These are phyloP conservation scores for Ptiloglossa arizonensis DNA, from an alignment of 1,140 invertebrate genomes.

Conservation along the genomic window DNA sequence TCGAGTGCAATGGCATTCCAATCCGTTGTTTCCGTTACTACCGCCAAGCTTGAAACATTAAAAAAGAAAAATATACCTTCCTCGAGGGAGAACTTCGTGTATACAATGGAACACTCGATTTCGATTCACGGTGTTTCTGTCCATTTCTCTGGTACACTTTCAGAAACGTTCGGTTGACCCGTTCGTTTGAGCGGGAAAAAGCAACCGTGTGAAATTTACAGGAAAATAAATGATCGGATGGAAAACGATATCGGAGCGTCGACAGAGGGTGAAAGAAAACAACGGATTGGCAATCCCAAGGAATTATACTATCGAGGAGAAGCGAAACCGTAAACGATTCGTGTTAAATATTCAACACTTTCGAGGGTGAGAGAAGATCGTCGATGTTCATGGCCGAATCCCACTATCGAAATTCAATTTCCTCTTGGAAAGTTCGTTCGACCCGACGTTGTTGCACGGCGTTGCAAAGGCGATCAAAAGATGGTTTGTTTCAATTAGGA, in stretches of 20 bases:
- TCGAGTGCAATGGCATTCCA: too few species aligned
- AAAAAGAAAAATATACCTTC: too few species aligned
- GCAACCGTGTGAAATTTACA: slow-evolving; percentile 25
- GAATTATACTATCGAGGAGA: background rate
- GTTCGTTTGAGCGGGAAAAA: too few species aligned
- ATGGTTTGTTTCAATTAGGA: background rate
- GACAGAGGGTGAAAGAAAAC: background rate
- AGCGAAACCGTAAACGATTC: background rate
- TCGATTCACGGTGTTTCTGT: too few species aligned
- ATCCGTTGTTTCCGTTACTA: too few species aligned
- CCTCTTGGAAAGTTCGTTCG: background rate
- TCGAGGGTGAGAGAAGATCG: background rate
- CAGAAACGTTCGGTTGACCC: too few species aligned
- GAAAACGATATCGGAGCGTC: background rate
- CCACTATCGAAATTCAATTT: slow-evolving; percentile 12
- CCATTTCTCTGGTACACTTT: too few species aligned
- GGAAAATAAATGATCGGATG: background rate
- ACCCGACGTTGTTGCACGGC: too few species aligned
- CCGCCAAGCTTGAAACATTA: too few species aligned
- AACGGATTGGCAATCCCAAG: background rate
- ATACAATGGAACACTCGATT: too few species aligned
- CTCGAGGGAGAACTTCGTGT: too few species aligned
- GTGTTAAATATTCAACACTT: background rate
- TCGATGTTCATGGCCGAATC: background rate
- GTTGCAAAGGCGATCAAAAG: background rate